Evolutionary conservation across 2,113 vertebrate species (phyloP), one percentile per base, ranked within the genome.

Genomic region (Saccopteryx bilineata): DNA sequence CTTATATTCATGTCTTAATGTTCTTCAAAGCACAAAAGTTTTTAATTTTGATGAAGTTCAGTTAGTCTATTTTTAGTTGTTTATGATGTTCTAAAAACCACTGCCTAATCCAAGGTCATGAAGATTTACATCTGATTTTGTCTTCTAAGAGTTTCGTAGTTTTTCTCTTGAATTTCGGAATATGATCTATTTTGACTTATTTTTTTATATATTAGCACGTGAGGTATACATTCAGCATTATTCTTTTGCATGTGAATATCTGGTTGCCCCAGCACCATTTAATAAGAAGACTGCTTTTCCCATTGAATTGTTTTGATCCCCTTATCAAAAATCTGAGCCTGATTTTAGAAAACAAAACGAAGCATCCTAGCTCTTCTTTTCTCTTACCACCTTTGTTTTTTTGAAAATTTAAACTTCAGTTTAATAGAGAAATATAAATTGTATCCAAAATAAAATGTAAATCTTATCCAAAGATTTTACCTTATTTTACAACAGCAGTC

Each of bases 311-410:
- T 92, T 72, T 84, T 94, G 65, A 24, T 61, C 18, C 8, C 39
- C 28, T 96, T 87, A 21, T 87, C 78, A 85, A 94, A 84, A 72
- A 68, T 80, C 24, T 80, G 52, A 92, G 58, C 11, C n/a, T 75
- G 5, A 84, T 88, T 91, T 88, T 93, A 79, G 50, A 74, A 79
- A 74, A 33, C 52, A 84, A 58, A 92, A 21, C 19, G 48, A 15
- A 87, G 23, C 23, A 71, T 82, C 14, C 21, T 58, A 63, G n/a
- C 26, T 72, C 33, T 46, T 91, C 4, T 87, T 26, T 80, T 91
- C 58, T 92, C 31, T 86, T 2, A 17, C 68, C n/a, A 39, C 54
- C 48, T 85, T 95, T 87, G n/a, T 76, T 86, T 95, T 69, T 69
- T 81, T 90, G 33, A 81, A 85, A 95, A 76, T 26, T n/a, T 81